Evolutionary conservation across 37 sponge, comb jelly and placozoan genomes (phyloP).

Genomic region (Eunapius fragilis): DNA sequence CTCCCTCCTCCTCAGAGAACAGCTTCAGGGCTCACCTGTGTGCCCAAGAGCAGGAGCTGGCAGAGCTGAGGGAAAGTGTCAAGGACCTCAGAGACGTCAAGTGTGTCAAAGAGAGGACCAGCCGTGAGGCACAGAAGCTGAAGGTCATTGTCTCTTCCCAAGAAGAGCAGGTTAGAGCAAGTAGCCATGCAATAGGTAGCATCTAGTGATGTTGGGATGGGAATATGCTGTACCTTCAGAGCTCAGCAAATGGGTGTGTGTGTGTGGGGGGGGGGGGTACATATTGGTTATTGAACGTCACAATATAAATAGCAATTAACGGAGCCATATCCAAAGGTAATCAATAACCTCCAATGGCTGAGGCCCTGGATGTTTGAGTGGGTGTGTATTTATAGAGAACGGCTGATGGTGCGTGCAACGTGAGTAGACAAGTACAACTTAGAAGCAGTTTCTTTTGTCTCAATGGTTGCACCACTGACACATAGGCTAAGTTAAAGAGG

Average conservation of each 20-base stretch:
- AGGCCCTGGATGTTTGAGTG: neutral
- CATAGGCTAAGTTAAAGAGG: no score
- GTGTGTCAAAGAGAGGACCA: slow-evolving; percentile 19
- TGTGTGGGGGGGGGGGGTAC: no score
- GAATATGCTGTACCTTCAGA: neutral
- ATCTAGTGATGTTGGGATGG: no score
- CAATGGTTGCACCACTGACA: no score
- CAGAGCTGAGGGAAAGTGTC: slow-evolving; percentile 21
- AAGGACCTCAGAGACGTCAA: slow-evolving; percentile 2
- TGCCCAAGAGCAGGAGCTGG: slow-evolving; percentile 44
- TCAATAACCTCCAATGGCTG: no score
- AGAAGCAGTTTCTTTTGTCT: no score
- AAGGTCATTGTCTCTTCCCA: slow-evolving; percentile 46
- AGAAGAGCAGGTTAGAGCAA: slow-evolving; percentile 35
- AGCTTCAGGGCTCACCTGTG: slow-evolving; percentile 43
- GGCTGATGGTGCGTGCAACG: neutral
- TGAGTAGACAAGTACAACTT: no score
- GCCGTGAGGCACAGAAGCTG: slow-evolving; percentile 24
- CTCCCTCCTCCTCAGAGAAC: slow-evolving; percentile 17
- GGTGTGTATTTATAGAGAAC: neutral
- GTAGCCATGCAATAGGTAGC: no score
- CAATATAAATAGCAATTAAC: no score
- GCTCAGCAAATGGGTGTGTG: neutral
- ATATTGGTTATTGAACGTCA: no score
- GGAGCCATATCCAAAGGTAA: no score